Evolutionary conservation across 2,797 vertebrate genomes (phyloP).

Genomic region (Huso huso): DNA sequence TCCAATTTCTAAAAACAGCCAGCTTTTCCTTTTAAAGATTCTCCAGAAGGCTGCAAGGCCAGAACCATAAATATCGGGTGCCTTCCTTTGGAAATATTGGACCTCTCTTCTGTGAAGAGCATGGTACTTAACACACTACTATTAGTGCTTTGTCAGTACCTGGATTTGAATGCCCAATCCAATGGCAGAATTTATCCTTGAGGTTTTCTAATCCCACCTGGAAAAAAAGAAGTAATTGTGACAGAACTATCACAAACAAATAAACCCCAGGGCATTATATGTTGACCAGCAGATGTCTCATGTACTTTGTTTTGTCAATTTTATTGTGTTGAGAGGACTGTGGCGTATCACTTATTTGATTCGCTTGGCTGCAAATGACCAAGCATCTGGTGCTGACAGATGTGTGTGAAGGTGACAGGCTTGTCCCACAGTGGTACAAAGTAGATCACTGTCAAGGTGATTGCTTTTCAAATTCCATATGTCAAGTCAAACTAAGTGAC

Average conservation of each 20-base stretch:
- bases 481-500: no score
- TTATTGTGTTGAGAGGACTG: no score
- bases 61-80: constrained; percentile 96
- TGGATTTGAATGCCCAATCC: constrained; percentile 82
- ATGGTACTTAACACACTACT: constrained; percentile 90
- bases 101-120: constrained; percentile 99
- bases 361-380: no score
- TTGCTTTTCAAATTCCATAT: no score
- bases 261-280: constrained; percentile 96
- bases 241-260: constrained; percentile 95
- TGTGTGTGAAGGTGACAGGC: no score
- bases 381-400: no score
- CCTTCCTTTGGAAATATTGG: constrained; percentile 93
- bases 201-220: constrained; percentile 95
- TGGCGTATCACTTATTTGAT: no score
- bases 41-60: constrained; percentile 97
- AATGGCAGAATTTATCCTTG: constrained; percentile 80
- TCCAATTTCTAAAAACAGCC: constrained; percentile 82
- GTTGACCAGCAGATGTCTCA: constrained; percentile 74
- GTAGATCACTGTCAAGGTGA: no score
- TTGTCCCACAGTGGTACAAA: no score
- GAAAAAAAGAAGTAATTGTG: constrained; percentile 76
- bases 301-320: background rate
- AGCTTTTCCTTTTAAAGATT: constrained; percentile 75
- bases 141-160: constrained; percentile 89